Conservation (phyloP, 2,888 invertebrate genomes). For the Aleiodes testaceus region DNA sequence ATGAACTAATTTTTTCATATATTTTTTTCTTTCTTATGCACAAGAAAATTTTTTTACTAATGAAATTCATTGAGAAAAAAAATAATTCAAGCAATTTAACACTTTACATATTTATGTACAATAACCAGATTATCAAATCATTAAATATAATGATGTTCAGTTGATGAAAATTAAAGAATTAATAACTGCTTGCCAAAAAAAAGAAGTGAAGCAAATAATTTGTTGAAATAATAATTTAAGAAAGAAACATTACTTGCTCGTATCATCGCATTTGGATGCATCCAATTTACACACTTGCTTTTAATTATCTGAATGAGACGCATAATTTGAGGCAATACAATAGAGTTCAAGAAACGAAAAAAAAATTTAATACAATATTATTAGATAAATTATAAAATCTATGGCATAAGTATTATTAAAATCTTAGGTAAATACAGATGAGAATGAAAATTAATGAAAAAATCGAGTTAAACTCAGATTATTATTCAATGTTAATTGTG, state of each 20-base stretch:
- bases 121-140: neutral
- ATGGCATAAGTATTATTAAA: constrained; percentile 55
- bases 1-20: constrained; percentile 49
- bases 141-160: neutral
- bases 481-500: constrained; percentile 53
- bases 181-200: neutral
- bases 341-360: neutral
- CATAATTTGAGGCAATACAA: constrained; percentile 48
- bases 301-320: constrained; percentile 41
- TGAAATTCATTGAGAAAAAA: neutral
- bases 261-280: constrained; percentile 45
- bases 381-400: constrained; percentile 52
- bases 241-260: constrained; percentile 21
- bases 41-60: no score
- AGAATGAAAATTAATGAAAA: constrained; percentile 30
- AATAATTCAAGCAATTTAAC: constrained; percentile 1
- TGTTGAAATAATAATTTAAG: constrained; percentile 1
- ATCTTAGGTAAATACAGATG: constrained; percentile 44
- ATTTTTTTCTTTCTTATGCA: constrained; percentile 29
- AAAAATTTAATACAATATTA: constrained; percentile 42
- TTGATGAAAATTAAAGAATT: neutral
- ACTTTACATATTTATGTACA: neutral
- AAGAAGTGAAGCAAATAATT: neutral
- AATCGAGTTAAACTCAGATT: constrained; percentile 50
- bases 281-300: constrained; percentile 35